Evolutionary conservation across 1,140 invertebrate species (phyloP).

Genomic region (Panonychus citri): DNA sequence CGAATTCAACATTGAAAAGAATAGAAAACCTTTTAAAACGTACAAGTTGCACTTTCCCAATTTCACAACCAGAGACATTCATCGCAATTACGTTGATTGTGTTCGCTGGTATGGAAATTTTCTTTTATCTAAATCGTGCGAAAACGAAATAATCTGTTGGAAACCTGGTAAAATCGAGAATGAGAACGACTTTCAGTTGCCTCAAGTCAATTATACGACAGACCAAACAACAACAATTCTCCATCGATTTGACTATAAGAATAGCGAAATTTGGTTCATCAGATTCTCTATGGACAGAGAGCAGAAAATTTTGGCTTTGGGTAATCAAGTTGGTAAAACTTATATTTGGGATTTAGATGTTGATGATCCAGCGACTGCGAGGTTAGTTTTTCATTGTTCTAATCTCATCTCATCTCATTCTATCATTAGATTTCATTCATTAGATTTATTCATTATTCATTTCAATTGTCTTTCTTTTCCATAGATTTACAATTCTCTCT

Average conservation of each 20-base stretch:
- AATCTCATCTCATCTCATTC: not conserved
- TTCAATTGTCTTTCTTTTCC: not conserved
- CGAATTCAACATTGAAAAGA: conserved; percentile 46
- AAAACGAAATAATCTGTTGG: conserved; percentile 94
- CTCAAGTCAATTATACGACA: conserved; percentile 19
- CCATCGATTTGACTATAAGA: conserved; percentile 76
- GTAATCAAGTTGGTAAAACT: conserved; percentile 70
- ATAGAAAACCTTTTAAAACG: conserved; percentile 50
- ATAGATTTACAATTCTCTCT: conserved; percentile 36
- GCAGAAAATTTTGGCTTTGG: conserved; percentile 65
- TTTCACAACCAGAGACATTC: conserved; percentile 87
- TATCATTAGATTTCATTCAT: too few species aligned
- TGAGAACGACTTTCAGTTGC: conserved; percentile 3
- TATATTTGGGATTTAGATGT: conserved; percentile 84
- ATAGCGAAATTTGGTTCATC: conserved; percentile 96
- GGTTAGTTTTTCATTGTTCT: too few species aligned
- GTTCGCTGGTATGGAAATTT: conserved; percentile 88
- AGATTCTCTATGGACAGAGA: conserved; percentile 76
- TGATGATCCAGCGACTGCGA: conserved; percentile 36
- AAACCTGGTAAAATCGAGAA: conserved; percentile 49
- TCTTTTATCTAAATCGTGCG: conserved; percentile 87
- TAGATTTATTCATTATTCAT: not conserved
- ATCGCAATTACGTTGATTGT: conserved; percentile 95
- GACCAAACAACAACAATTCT: conserved; percentile 54
- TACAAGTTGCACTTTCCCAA: conserved; percentile 83